Base-by-base conservation (phyloP, 2,888 invertebrate species). In the Zhuqinia jingwanae region DNA sequence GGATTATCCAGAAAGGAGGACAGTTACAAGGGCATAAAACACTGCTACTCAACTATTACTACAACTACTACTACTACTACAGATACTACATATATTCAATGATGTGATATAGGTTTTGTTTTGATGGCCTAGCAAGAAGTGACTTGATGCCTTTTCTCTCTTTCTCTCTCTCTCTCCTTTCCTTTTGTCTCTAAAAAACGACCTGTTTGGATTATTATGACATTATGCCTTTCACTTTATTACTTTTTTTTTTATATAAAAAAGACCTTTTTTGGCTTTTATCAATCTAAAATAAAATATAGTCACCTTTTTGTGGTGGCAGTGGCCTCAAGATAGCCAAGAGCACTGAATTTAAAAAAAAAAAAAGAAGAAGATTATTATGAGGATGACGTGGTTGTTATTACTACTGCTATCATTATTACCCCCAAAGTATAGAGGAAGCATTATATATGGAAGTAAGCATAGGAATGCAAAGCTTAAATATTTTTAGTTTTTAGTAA, bases 1-100 rank as follows among this genome's bases (percentile, higher is more conserved):
- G 86, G 65, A 81, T 86, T 81, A 86, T 75, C 76, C 50, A 36
- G 68, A 78, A 85, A 85, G 80, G 86, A 86, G 86, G 86, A 77
- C 86, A 81, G 58, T 58, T 77, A 22, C 86, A 86, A 86, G 86
- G 86, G 76, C 81, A 53, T 47, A 50, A 68, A 56, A 17, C 30
- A 56, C 20, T 56, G 47, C 42, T 42, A 68, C 65, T 68, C 36
- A 36, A 50, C 8, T 50, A 50, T 13, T 11, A 50, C 50, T 10
- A 5, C 25, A 25, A 2, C 50, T 15, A 50, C 50, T 11, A 50
- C 50, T 50, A 15, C 8, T 50, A 15, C 15, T 50, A 13, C 15
- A 13, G 50, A 8, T 50, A 50, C 13, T 15, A 15, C 50, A 50
- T 50, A 13, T 50, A n/a, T 50, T n/a, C n/a, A n/a, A n/a, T n/a